phyloP scores from a whole-genome alignment of 1,140 invertebrate species.

The Lutraria rhynchaena region DNA sequence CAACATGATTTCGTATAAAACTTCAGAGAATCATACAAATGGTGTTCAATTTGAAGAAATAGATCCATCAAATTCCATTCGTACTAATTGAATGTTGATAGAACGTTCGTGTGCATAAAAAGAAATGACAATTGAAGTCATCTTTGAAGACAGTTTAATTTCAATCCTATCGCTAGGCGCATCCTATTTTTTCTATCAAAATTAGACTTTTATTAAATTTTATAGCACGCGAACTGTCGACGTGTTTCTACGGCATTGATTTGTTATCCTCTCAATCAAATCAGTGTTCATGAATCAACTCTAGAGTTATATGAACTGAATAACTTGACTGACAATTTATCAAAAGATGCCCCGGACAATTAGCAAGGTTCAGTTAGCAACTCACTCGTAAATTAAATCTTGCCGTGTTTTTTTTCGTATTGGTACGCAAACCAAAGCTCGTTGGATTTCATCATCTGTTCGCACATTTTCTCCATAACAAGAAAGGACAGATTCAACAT shows the following conservation, averaged over 20 bases:
- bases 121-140: neutral
- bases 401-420: too few relatives aligned
- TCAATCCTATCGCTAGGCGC: constrained; percentile 1
- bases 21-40: neutral
- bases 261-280: constrained; percentile 1
- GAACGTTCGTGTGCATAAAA: neutral
- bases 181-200: constrained; percentile 34
- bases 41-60: neutral
- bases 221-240: constrained; percentile 7
- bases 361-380: constrained; percentile 8
- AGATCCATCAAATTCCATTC: constrained; percentile 7
- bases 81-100: neutral
- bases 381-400: constrained; percentile 15
- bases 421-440: too few relatives aligned
- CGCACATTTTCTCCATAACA: too few relatives aligned
- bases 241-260: constrained; percentile 16
- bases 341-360: neutral
- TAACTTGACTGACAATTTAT: constrained; percentile 31
- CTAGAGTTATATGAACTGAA: constrained; percentile 23
- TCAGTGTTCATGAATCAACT: neutral
- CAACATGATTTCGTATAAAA: neutral
- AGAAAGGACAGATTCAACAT: too few relatives aligned
- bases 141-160: constrained; percentile 27
- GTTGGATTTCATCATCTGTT: too few relatives aligned
- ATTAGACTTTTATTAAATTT: constrained; percentile 40